These are phyloP conservation scores for Oscheius myriophilus DNA, from an alignment of 2,888 invertebrate genomes.

Conservation along the genomic window DNA sequence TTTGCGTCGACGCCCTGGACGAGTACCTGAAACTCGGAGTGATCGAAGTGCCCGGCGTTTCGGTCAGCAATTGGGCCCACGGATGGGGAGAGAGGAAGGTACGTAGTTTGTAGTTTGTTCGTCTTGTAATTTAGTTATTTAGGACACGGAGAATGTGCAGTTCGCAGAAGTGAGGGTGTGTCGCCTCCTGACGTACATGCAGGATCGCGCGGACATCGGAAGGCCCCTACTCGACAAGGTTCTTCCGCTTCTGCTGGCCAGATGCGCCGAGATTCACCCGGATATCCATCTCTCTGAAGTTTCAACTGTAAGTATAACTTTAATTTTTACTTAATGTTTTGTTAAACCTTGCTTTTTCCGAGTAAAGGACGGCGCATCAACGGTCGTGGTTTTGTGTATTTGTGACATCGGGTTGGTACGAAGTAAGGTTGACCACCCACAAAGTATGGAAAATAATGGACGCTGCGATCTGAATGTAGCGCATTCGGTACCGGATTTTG, in stretches of 20 bases:
- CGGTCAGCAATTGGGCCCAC: slow-evolving; percentile 25
- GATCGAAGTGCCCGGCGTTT: slow-evolving; percentile 55
- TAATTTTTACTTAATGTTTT: not conserved
- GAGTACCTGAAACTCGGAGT: slow-evolving; percentile 51
- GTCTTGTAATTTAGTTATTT: slow-evolving; percentile 1
- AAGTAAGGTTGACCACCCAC: too few relatives aligned
- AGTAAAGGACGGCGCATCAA: too few relatives aligned
- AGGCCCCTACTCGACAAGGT: slow-evolving; percentile 82
- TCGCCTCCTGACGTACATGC: slow-evolving; percentile 82
- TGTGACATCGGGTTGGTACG: not conserved
- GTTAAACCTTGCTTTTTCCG: too few relatives aligned
- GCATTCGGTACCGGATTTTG: too few relatives aligned
- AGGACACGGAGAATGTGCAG: slow-evolving; percentile 59
- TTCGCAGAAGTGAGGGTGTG: slow-evolving; percentile 75
- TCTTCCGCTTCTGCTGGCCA: slow-evolving; percentile 80
- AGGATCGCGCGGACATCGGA: slow-evolving; percentile 88
- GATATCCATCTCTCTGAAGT: not conserved
- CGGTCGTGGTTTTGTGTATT: not conserved
- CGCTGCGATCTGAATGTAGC: too few relatives aligned
- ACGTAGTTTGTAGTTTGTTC: not conserved
- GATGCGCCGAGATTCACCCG: slow-evolving; percentile 66
- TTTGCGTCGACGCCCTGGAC: slow-evolving; percentile 45
- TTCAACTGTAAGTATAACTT: not conserved
- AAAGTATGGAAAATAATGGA: too few relatives aligned
- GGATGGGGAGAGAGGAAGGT: slow-evolving; percentile 30